Conservation (phyloP, 1,140 invertebrate species). For the Oncopodura yosiiana region DNA sequence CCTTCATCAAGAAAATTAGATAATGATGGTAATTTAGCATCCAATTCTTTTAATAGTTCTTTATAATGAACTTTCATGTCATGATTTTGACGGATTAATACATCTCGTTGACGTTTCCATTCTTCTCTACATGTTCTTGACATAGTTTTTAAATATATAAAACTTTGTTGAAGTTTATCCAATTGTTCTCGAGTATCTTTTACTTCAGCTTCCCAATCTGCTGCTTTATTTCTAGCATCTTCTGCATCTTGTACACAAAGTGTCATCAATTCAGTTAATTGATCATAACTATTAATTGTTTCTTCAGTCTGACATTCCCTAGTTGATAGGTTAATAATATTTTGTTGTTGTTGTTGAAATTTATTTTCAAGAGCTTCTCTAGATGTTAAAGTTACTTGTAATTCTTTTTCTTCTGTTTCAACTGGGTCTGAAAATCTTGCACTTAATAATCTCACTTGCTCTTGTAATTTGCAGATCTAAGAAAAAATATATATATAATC, state of each 20-base stretch:
- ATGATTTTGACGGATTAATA: neutral
- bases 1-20: neutral
- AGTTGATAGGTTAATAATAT: neutral
- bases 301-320: slow-evolving; percentile 28
- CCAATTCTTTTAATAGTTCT: neutral
- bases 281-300: slow-evolving; percentile 26
- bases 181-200: slow-evolving; percentile 11
- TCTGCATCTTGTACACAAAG: slow-evolving; percentile 24
- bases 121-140: slow-evolving; percentile 12
- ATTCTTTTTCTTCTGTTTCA: neutral
- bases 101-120: slow-evolving; percentile 15
- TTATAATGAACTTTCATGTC: slow-evolving; percentile 14
- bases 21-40: neutral
- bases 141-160: slow-evolving; percentile 13
- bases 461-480: slow-evolving; percentile 12
- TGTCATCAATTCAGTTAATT: slow-evolving; percentile 17
- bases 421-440: neutral
- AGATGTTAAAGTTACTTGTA: neutral
- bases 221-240: slow-evolving; percentile 14
- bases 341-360: slow-evolving; percentile 1
- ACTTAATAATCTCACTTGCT: too few relatives aligned
- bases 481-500: slow-evolving; percentile 12
- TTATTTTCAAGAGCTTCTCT: neutral
- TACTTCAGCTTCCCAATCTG: slow-evolving; percentile 6
- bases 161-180: slow-evolving; percentile 14